A percentile compares a stretch with the other conserved stretches of the same genome.
phyloP scores from a whole-genome alignment of 64 coral and sea anemone species.

The Acropora tenuis region DNA sequence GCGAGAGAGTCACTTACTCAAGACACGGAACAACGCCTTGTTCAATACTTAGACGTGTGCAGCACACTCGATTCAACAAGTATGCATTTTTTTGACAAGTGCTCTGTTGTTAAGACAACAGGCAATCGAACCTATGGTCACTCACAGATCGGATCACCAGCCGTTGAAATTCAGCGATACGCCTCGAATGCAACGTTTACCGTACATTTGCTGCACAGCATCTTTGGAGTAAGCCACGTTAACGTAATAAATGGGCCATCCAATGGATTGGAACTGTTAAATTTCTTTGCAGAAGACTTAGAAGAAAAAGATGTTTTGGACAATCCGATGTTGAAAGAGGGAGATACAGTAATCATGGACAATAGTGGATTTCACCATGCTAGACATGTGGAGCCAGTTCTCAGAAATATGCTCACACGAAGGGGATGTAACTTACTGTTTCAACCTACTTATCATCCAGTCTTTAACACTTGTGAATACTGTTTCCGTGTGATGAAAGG shows the following conservation, averaged over 20 bases:
- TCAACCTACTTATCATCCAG: constrained; percentile 38
- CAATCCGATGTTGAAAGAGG: constrained; percentile 8
- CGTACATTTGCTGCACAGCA: constrained; percentile 26
- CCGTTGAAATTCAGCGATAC: constrained; percentile 70
- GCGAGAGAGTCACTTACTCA: constrained; percentile 46
- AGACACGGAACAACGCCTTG: constrained; percentile 19
- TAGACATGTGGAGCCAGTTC: constrained; percentile 42
- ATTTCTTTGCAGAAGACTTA: constrained; percentile 52
- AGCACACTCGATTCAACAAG: constrained; percentile 32
- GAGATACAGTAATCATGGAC: constrained; percentile 45
- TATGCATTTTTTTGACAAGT: constrained; percentile 64
- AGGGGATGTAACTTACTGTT: constrained; percentile 28
- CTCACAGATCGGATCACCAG: constrained; percentile 16
- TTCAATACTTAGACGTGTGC: constrained; percentile 58
- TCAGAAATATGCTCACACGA: constrained; percentile 34
- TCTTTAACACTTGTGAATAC: constrained; percentile 60
- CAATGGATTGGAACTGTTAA: constrained; percentile 38
- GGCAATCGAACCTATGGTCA: constrained; percentile 61
- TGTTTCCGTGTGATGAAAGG: constrained; percentile 47
- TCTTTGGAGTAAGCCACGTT: constrained; percentile 34
- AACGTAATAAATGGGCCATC: constrained; percentile 26
- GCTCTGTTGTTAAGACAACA: constrained; percentile 57
- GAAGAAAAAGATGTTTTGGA: constrained; percentile 13
- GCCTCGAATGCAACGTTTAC: constrained; percentile 50
- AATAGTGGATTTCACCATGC: constrained; percentile 60